Percentiles rank a stretch among this genome's conserved stretches.
These are phyloP conservation scores for Gila robusta DNA, from an alignment of 2,797 vertebrate species.

Conservation along the genomic window DNA sequence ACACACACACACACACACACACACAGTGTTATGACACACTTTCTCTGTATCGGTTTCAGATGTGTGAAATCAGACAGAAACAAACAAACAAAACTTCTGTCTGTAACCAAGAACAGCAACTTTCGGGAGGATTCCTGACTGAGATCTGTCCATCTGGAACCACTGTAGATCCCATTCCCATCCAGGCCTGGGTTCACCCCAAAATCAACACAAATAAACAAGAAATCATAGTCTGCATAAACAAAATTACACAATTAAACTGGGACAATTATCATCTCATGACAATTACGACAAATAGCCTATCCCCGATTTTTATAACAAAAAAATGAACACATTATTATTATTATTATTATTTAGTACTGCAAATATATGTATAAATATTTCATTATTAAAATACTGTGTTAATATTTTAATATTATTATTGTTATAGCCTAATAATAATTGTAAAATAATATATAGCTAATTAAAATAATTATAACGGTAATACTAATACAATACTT, in stretches of 20 bases:
- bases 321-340: background rate
- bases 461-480: background rate
- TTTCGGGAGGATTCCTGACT: background rate
- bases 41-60: background rate
- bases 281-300: background rate
- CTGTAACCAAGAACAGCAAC: background rate
- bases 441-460: background rate
- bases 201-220: background rate
- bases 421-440: background rate
- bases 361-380: background rate
- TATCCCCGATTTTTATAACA: background rate
- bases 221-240: slow-evolving; percentile 29
- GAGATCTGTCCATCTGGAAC: too few species aligned
- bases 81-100: background rate
- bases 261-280: too few species aligned
- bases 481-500: background rate
- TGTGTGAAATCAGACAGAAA: background rate
- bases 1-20: background rate
- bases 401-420: background rate
- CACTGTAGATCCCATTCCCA: background rate
- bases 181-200: background rate
- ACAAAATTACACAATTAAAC: slow-evolving; percentile 63
- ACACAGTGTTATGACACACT: background rate
- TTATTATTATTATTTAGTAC: background rate
- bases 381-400: background rate